Conservation (phyloP, 2,888 invertebrate genomes). For the Hypsopygia costalis region DNA sequence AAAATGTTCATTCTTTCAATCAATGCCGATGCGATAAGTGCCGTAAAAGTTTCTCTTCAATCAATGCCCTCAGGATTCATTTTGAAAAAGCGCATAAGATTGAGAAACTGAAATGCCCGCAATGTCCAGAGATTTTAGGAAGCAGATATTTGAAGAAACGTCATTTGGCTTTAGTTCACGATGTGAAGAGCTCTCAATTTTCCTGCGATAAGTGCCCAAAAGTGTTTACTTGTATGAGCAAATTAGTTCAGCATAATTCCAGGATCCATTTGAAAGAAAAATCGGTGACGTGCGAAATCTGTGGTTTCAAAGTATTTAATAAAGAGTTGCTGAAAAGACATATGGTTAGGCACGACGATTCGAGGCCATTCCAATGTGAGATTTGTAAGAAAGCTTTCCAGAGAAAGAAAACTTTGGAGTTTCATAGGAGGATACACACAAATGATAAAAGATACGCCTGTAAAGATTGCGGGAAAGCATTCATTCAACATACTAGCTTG, state of each 20-base stretch:
- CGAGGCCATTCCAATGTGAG: constrained; percentile 77
- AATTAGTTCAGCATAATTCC: constrained; percentile 45
- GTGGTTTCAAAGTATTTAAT: constrained; percentile 57
- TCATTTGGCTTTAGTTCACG: constrained; percentile 54
- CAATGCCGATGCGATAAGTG: constrained; percentile 33
- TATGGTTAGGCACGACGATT: constrained; percentile 76
- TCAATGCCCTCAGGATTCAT: constrained; percentile 24
- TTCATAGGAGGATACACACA: constrained; percentile 72
- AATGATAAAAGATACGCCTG: constrained; percentile 74
- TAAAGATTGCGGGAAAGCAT: constrained; percentile 75
- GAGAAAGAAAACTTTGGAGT: constrained; percentile 71
- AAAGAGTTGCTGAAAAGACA: constrained; percentile 73
- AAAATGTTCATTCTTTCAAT: constrained; percentile 33
- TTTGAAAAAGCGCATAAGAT: neutral
- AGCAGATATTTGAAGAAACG: constrained; percentile 51
- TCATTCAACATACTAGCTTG: constrained; percentile 78
- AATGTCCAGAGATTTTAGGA: constrained; percentile 46
- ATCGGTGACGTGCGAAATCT: constrained; percentile 49
- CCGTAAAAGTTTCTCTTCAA: constrained; percentile 31
- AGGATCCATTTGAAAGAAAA: constrained; percentile 57
- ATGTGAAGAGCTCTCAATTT: constrained; percentile 48
- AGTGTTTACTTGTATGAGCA: constrained; percentile 45
- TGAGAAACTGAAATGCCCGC: constrained; percentile 40
- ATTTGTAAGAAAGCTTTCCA: constrained; percentile 80
- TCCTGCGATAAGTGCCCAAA: constrained; percentile 51